These are phyloP conservation scores for Octodon degus DNA, from an alignment of 2,113 vertebrate species.

Conservation along the genomic window DNA sequence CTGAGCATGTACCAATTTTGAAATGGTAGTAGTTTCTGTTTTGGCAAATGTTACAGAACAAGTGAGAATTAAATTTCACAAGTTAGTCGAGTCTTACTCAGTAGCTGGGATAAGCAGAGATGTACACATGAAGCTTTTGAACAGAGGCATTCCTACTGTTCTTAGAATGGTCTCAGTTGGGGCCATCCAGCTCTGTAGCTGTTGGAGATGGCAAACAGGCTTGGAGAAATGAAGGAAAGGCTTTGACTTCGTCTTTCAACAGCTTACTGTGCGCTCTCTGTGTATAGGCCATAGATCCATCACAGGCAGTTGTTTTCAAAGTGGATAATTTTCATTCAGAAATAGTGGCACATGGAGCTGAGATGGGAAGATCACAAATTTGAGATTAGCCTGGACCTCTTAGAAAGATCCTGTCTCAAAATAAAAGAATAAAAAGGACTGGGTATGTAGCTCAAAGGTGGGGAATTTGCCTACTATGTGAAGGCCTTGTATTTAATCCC, in stretches of 20 bases:
- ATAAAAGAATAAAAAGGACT: not conserved
- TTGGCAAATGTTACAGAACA: not conserved
- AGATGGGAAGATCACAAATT: not conserved
- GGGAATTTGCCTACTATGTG: not conserved
- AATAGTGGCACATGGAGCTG: not conserved
- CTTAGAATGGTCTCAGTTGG: not conserved
- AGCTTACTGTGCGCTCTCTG: not conserved
- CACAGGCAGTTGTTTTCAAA: not conserved
- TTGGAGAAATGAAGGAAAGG: not conserved
- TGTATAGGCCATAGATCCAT: not conserved
- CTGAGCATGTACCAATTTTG: not conserved
- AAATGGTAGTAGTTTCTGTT: not conserved
- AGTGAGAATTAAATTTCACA: not conserved
- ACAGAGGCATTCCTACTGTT: not conserved
- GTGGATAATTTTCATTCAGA: not conserved
- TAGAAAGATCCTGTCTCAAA: not conserved
- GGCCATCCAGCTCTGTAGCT: not conserved
- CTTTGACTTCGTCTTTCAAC: not conserved
- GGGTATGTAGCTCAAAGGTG: not conserved
- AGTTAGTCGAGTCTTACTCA: not conserved
- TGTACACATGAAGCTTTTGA: slow-evolving; percentile 1
- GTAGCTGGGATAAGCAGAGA: not conserved
- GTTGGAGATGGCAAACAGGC: not conserved
- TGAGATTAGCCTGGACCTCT: not conserved
- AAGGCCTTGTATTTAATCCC: not conserved